phyloP scores from a whole-genome alignment of 1,140 invertebrate species.

The Caenorhabditis latens region DNA sequence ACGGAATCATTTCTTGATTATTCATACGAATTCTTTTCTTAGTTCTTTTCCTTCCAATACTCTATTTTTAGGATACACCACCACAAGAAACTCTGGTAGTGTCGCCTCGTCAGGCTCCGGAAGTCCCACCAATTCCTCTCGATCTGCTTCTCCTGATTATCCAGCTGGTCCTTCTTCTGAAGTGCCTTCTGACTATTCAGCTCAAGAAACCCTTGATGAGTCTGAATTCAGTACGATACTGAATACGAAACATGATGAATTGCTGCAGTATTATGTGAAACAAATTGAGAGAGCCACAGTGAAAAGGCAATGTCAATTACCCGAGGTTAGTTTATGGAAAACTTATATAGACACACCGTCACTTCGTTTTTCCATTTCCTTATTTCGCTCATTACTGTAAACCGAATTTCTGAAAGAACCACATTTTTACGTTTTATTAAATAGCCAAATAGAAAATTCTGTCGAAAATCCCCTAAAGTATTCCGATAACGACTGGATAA shows the following conservation, averaged over 20 bases:
- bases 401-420: too few species aligned
- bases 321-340: neutral
- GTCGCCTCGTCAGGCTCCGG: neutral
- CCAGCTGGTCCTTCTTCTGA: neutral
- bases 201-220: too few species aligned
- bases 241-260: neutral
- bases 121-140: neutral
- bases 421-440: too few species aligned
- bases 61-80: neutral
- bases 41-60: neutral
- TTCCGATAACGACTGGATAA: too few species aligned
- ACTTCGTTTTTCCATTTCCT: too few species aligned
- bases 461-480: too few species aligned
- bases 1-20: neutral
- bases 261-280: slow-evolving; percentile 36
- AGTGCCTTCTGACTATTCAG: neutral
- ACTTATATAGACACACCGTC: too few species aligned
- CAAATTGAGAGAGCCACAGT: slow-evolving; percentile 1
- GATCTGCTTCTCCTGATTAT: neutral
- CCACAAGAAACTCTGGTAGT: neutral
- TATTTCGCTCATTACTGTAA: too few species aligned
- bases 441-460: too few species aligned
- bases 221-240: neutral
- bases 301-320: neutral
- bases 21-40: neutral